A percentile compares a stretch with the other conserved stretches of the same genome.
These are phyloP conservation scores for Zaprionus nigranus DNA, from an alignment of 1,140 invertebrate species.

Conservation along the genomic window DNA sequence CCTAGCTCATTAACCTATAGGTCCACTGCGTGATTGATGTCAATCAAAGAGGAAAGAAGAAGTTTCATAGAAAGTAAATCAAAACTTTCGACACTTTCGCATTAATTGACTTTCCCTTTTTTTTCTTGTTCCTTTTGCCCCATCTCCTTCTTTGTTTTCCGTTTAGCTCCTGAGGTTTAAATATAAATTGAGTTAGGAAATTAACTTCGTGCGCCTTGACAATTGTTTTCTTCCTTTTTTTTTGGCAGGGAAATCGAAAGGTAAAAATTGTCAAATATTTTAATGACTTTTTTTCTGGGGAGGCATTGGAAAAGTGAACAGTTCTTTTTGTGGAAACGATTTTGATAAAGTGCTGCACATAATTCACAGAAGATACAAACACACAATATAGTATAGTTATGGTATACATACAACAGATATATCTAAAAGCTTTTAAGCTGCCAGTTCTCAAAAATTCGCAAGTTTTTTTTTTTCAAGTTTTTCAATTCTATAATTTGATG, in stretches of 20 bases:
- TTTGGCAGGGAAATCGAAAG: not conserved
- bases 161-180: constrained; percentile 16
- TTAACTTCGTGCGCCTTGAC: constrained; percentile 32
- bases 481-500: constrained; percentile 2
- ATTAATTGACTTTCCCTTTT: constrained; percentile 49
- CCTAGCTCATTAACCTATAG: constrained; percentile 25
- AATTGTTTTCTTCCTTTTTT: constrained; percentile 21
- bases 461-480: not conserved
- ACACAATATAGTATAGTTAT: not conserved
- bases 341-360: constrained; percentile 4
- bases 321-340: not conserved
- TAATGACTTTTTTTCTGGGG: not conserved
- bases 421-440: constrained; percentile 5
- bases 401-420: not conserved
- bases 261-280: constrained; percentile 2
- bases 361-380: not conserved
- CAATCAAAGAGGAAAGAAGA: constrained; percentile 32
- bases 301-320: not conserved
- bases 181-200: constrained; percentile 51
- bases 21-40: constrained; percentile 37
- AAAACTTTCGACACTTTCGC: constrained; percentile 57
- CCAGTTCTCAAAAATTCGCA: not conserved
- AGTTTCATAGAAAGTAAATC: constrained; percentile 29
- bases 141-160: not conserved
- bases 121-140: constrained; percentile 14